Evolutionary conservation across 2,797 vertebrate species (phyloP).

Genomic region (Sebastes alutus): DNA sequence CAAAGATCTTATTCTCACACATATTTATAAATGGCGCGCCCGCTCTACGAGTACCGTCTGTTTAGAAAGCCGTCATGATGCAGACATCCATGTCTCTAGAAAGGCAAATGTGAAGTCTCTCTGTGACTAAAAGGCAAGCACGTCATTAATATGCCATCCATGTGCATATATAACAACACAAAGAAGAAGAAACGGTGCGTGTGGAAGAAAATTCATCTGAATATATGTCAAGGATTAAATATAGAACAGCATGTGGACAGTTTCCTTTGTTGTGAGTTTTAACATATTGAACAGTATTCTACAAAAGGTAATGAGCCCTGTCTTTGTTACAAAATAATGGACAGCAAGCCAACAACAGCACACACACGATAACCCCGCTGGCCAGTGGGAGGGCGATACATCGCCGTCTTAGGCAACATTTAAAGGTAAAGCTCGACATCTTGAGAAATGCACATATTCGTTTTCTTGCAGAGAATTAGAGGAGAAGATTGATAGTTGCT

Average conservation of each 20-base stretch:
- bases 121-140: constrained; percentile 77
- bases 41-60: constrained; percentile 35
- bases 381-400: neutral
- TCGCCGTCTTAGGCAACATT: constrained; percentile 14
- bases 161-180: constrained; percentile 45
- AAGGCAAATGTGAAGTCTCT: constrained; percentile 75
- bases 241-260: constrained; percentile 41
- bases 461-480: neutral
- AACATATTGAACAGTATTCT: constrained; percentile 34
- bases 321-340: constrained; percentile 40
- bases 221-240: constrained; percentile 16
- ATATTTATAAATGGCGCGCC: constrained; percentile 21
- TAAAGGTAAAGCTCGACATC: constrained; percentile 7
- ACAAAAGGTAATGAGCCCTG: constrained; percentile 62
- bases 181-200: constrained; percentile 17
- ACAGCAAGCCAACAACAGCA: constrained; percentile 30
- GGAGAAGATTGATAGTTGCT: neutral
- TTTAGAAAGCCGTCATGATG: constrained; percentile 37
- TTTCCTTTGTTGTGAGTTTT: constrained; percentile 41
- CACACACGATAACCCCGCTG: neutral
- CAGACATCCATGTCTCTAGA: constrained; percentile 54
- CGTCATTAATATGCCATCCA: constrained; percentile 46
- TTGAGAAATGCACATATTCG: neutral
- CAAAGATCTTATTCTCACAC: constrained; percentile 20
- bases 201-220: constrained; percentile 37